Conservation (phyloP, 2,888 invertebrate species). For the Thecocarcelia acutangulata region DNA sequence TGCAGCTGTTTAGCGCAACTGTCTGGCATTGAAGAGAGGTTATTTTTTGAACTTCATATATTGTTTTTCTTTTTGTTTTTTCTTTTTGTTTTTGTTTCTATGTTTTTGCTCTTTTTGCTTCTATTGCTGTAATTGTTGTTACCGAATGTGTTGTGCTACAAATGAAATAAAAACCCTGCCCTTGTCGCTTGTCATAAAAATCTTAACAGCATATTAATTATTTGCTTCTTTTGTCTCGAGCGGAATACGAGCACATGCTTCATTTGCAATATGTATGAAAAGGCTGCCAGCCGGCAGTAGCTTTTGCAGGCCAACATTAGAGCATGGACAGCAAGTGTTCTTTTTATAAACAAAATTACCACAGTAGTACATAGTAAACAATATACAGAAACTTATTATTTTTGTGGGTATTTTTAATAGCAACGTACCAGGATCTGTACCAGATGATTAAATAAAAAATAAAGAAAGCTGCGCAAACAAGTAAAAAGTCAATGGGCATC, state of each 20-base stretch:
- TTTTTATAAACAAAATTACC: conserved; percentile 28
- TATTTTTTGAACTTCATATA: conserved; percentile 17
- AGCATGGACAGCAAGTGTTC: conserved; percentile 57
- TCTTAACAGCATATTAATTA: conserved; percentile 79
- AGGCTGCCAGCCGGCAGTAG: conserved; percentile 30
- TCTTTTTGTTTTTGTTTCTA: neutral
- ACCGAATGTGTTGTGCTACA: conserved; percentile 47
- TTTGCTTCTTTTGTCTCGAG: conserved; percentile 66
- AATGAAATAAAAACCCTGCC: conserved; percentile 72
- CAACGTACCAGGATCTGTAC: no score
- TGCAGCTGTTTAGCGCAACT: conserved; percentile 64
- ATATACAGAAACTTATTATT: neutral
- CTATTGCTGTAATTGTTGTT: conserved; percentile 35
- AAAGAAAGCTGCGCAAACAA: no score
- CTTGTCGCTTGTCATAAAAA: conserved; percentile 78
- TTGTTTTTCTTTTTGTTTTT: no score
- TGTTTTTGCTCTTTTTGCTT: conserved; percentile 5
- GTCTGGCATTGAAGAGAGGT: neutral
- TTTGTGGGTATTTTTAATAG: no score
- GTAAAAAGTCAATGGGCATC: no score
- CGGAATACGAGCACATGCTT: conserved; percentile 9
- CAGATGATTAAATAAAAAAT: no score
- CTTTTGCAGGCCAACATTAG: conserved; percentile 44
- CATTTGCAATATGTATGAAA: conserved; percentile 23
- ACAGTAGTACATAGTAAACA: no score